These are phyloP conservation scores for Agrenia bidenticulata DNA, from an alignment of 2,888 invertebrate genomes.

Conservation along the genomic window DNA sequence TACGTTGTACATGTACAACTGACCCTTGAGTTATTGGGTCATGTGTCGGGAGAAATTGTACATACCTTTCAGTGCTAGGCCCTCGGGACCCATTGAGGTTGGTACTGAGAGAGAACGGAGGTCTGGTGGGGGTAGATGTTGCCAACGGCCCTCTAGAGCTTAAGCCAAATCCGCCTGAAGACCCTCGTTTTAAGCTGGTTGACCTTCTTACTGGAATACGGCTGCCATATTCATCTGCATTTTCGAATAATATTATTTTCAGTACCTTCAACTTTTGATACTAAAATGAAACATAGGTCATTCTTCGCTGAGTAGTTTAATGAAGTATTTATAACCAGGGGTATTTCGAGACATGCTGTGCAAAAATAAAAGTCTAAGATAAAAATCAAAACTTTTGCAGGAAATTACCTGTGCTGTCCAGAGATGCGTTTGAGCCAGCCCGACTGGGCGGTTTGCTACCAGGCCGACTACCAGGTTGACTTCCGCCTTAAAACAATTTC, in stretches of 20 bases:
- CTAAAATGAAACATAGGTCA: too few relatives aligned
- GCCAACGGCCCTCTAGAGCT: slow-evolving; percentile 36
- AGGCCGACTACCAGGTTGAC: slow-evolving; percentile 79
- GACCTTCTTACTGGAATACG: slow-evolving; percentile 50
- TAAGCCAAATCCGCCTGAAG: slow-evolving; percentile 31
- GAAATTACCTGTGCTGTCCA: slow-evolving; percentile 77
- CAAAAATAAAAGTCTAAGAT: too few relatives aligned
- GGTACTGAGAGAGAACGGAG: slow-evolving; percentile 48
- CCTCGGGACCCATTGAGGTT: slow-evolving; percentile 43
- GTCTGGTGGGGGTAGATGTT: slow-evolving; percentile 45
- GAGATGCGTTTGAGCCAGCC: slow-evolving; percentile 86
- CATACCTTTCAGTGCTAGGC: slow-evolving; percentile 47
- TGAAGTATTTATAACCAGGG: too few relatives aligned
- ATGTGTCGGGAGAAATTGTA: too few relatives aligned
- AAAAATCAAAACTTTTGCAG: too few relatives aligned
- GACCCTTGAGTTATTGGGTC: too few relatives aligned
- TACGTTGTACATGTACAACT: too few relatives aligned
- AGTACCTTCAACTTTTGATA: too few relatives aligned
- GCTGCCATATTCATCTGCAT: slow-evolving; percentile 38
- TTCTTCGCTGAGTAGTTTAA: too few relatives aligned
- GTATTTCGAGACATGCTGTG: too few relatives aligned
- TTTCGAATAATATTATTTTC: too few relatives aligned
- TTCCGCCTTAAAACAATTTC: slow-evolving; percentile 59
- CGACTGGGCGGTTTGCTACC: slow-evolving; percentile 91
- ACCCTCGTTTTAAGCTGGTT: slow-evolving; percentile 50